Percentiles rank a stretch among this genome's conserved stretches.
These are phyloP conservation scores for Arenaria interpres DNA, from an alignment of 2,113 vertebrate genomes.

Conservation along the genomic window DNA sequence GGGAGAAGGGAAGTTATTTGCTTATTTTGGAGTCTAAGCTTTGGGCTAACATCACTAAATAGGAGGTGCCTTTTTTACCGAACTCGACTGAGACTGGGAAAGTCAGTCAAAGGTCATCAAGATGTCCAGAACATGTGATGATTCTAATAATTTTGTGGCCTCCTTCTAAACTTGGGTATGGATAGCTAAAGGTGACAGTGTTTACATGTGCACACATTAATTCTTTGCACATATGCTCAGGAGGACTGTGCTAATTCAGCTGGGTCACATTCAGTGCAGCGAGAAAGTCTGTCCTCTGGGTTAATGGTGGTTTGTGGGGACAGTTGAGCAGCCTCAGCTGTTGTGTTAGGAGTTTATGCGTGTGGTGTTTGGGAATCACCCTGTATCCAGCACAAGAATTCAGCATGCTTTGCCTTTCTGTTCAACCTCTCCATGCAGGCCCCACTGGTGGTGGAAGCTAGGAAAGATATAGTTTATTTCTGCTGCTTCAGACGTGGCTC, in stretches of 20 bases:
- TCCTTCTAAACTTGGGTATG: background rate
- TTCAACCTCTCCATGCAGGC: background rate
- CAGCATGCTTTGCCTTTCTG: background rate
- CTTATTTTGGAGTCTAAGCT: background rate
- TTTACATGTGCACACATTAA: background rate
- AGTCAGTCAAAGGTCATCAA: background rate
- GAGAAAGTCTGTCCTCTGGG: background rate
- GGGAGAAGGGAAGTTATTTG: background rate
- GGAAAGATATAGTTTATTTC: slow-evolving; percentile 22
- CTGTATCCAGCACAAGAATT: background rate
- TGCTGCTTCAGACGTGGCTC: slow-evolving; percentile 33
- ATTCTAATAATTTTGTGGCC: background rate
- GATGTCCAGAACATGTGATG: background rate
- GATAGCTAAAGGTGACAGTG: background rate
- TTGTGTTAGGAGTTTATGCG: background rate
- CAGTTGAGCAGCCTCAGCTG: background rate
- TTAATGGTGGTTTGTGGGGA: background rate
- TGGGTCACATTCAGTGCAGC: fast-evolving
- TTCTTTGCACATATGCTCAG: background rate
- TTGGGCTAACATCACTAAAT: background rate
- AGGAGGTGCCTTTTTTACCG: background rate
- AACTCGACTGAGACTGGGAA: too few species aligned
- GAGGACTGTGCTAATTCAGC: background rate
- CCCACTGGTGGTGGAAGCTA: background rate
- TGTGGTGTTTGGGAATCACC: background rate